These are phyloP conservation scores for Trichogramma evanescens DNA, from an alignment of 2,888 invertebrate species.

Conservation along the genomic window DNA sequence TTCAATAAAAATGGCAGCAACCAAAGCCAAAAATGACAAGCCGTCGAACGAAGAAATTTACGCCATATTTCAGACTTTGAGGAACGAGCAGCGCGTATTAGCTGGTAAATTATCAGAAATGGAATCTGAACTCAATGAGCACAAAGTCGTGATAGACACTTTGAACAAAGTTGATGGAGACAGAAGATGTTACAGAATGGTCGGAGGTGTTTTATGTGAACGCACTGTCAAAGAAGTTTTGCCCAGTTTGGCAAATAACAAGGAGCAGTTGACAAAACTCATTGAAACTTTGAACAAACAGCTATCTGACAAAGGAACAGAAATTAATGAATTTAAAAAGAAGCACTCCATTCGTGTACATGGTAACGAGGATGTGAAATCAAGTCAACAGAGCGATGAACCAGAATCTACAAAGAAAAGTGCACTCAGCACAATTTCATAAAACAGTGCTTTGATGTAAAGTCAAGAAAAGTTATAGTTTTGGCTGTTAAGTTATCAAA, in stretches of 20 bases:
- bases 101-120: slow-evolving; percentile 85
- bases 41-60: slow-evolving; percentile 66
- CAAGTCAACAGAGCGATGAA: too few species aligned
- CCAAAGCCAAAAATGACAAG: slow-evolving; percentile 27
- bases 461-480: too few species aligned
- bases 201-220: slow-evolving; percentile 90
- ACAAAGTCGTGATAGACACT: slow-evolving; percentile 92
- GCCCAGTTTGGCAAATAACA: slow-evolving; percentile 74
- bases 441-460: too few species aligned
- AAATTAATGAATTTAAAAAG: slow-evolving; percentile 88
- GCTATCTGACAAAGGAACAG: slow-evolving; percentile 76
- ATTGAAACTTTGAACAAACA: slow-evolving; percentile 73
- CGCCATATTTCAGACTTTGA: slow-evolving; percentile 76
- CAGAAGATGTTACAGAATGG: slow-evolving; percentile 86
- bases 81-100: slow-evolving; percentile 80
- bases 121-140: slow-evolving; percentile 91
- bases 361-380: slow-evolving; percentile 55
- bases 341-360: slow-evolving; percentile 81
- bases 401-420: too few species aligned
- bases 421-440: too few species aligned
- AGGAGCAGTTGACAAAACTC: slow-evolving; percentile 70
- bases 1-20: slow-evolving; percentile 29
- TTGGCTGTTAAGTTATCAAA: too few species aligned
- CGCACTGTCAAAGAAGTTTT: slow-evolving; percentile 85
- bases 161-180: slow-evolving; percentile 75